Conservation (phyloP, 2,888 invertebrate genomes). For the Elgonia sp. region DNA sequence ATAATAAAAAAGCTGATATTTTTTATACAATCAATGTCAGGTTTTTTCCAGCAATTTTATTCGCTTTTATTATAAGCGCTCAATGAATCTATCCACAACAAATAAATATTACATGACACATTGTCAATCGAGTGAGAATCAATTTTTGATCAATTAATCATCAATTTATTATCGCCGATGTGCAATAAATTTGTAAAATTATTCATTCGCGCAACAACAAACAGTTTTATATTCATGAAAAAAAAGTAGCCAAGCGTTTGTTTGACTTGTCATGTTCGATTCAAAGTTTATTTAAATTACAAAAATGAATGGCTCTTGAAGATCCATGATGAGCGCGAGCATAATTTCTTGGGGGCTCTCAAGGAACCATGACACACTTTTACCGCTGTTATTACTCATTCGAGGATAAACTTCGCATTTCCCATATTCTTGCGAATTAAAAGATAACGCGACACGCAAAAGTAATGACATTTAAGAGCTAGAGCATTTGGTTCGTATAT, state of each 20-base stretch:
- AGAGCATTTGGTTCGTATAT: conserved; percentile 21
- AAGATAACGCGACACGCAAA: conserved; percentile 65
- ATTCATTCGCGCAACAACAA: conserved; percentile 31
- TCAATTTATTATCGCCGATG: conserved; percentile 32
- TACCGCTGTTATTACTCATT: conserved; percentile 71
- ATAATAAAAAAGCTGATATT: too few species aligned
- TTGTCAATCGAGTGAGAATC: conserved; percentile 20
- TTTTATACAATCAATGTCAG: too few species aligned
- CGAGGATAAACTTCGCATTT: conserved; percentile 71
- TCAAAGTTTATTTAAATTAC: conserved; percentile 68
- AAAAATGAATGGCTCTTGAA: conserved; percentile 60
- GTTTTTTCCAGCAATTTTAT: too few species aligned
- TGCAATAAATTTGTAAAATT: conserved; percentile 25
- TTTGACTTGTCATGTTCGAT: conserved; percentile 64
- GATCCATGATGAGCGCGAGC: conserved; percentile 47
- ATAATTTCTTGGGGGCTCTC: conserved; percentile 62
- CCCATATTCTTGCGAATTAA: conserved; percentile 70
- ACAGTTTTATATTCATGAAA: conserved; percentile 26
- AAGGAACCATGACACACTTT: conserved; percentile 75
- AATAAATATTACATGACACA: conserved; percentile 27
- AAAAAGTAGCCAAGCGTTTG: conserved; percentile 44
- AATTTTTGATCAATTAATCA: conserved; percentile 41
- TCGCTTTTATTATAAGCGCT: too few species aligned
- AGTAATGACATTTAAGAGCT: conserved; percentile 34
- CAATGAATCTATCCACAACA: neutral